Conservation (phyloP, 2,113 vertebrate genomes). For the Tichodroma muraria region DNA sequence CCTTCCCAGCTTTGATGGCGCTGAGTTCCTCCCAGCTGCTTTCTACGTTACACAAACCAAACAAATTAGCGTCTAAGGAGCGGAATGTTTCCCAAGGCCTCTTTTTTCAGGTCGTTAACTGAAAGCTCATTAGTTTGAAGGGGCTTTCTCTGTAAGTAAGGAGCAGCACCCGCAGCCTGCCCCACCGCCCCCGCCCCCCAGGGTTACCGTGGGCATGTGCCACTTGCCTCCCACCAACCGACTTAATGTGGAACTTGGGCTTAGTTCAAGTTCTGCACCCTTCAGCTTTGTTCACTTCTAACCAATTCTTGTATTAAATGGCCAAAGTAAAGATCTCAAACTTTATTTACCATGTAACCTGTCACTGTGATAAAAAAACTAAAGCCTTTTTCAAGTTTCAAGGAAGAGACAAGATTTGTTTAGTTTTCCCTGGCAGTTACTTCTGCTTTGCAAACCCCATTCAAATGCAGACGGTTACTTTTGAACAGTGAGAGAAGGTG, state of each 20-base stretch:
- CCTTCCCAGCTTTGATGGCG: background rate
- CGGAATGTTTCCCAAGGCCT: background rate
- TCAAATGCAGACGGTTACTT: conserved; percentile 46
- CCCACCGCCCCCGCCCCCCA: accelerated
- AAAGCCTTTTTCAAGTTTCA: conserved; percentile 22
- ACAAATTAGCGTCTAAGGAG: background rate
- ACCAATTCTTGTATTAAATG: background rate
- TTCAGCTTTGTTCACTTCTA: conserved; percentile 25
- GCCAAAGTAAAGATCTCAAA: conserved; percentile 31
- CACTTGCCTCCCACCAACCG: background rate
- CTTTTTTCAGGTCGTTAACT: background rate
- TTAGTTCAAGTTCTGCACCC: background rate
- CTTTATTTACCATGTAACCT: conserved; percentile 44
- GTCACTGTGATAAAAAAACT: conserved; percentile 22
- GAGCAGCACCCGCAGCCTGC: background rate
- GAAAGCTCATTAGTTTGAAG: background rate
- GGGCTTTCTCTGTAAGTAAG: background rate
- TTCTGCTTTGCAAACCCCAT: conserved; percentile 36
- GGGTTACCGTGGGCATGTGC: background rate
- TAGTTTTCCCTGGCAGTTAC: background rate
- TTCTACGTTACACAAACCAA: background rate
- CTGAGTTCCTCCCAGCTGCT: background rate
- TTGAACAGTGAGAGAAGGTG: conserved; percentile 52
- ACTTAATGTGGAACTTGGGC: background rate
- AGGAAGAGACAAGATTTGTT: conserved; percentile 19